Evolutionary conservation across 2,888 invertebrate genomes (phyloP).

Genomic region (Diaperis boleti): DNA sequence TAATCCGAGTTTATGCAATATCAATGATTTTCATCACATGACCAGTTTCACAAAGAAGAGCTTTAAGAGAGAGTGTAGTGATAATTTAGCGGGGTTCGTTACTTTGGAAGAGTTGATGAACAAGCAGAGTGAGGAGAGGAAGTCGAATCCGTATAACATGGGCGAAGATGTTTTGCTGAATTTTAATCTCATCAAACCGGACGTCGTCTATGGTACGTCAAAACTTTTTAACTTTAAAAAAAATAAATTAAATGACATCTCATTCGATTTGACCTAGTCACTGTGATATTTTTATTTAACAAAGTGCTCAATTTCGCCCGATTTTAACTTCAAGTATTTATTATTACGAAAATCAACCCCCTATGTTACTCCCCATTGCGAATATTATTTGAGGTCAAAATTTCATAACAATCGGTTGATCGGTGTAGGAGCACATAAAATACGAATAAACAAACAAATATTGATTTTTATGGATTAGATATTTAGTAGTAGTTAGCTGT

Average conservation of each 20-base stretch:
- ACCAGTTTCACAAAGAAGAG: slow-evolving; percentile 58
- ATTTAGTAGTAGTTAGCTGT: too few species aligned
- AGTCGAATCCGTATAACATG: slow-evolving; percentile 64
- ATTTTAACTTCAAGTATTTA: too few species aligned
- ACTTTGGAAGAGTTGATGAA: slow-evolving; percentile 86
- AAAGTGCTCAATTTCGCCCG: too few species aligned
- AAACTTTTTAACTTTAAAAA: slow-evolving; percentile 7
- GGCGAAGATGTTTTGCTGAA: slow-evolving; percentile 58
- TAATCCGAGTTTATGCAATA: slow-evolving; percentile 78
- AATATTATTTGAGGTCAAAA: too few species aligned
- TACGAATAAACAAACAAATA: too few species aligned
- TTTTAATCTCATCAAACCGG: slow-evolving; percentile 67
- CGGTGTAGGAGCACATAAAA: too few species aligned
- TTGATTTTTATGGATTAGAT: too few species aligned
- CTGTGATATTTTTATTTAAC: too few species aligned
- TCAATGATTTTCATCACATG: slow-evolving; percentile 65
- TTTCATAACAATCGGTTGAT: too few species aligned
- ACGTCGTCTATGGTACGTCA: slow-evolving; percentile 69
- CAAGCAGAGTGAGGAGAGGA: slow-evolving; percentile 79
- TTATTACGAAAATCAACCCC: too few species aligned
- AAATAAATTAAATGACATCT: too few species aligned
- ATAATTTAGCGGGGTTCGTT: slow-evolving; percentile 76
- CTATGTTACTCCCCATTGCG: too few species aligned
- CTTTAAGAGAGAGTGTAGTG: slow-evolving; percentile 65
- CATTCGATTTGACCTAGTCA: not conserved